Base-by-base conservation (phyloP, 2,888 invertebrate genomes). In the Epistrophella euchroma region DNA sequence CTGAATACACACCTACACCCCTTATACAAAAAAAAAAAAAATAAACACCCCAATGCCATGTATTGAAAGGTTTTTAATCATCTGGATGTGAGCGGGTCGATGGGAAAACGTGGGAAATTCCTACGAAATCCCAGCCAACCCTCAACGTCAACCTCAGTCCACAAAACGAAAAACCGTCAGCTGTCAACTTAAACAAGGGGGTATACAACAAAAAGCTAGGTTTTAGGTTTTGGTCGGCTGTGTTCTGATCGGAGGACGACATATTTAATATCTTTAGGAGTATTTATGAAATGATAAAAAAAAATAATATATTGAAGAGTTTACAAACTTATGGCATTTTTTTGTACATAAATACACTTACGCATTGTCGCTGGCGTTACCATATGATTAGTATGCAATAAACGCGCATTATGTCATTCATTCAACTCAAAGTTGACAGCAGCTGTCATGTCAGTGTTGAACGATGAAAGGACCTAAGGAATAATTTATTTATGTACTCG, bases 351-450 rank as follows among this genome's bases (percentile, higher is more conserved):
- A 76, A 32, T 32, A 66, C 47, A 72, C 32, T 56, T 32, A 19
- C 19, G 19, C 35, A 4, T 60, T 58, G 47, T 45, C 19, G 22
- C 19, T 68, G 17, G 17, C 15, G 22, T 19, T 66, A 45, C 43
- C 6, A 17, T 19, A 13, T 25, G 56, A 32, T 68, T 10, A 15
- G 40, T 70, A 43, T 56, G 28, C 71, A 45, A 72, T 45, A 58
- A 71, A 66, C 43, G 52, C 43, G 75, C 75, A 50, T 55, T 58
- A 58, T 79, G 66, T 58, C 79, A 68, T 80, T 76, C 76, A 80
- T 72, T 76, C 68, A 50, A 72, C 72, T 80, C 84, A 85, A 80
- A 85, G 72, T 71, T 85, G 72, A 85, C 85, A 85, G 85, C 70
- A 47, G 74, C 78, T 85, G 85, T 85, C 80, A 85, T 64, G 80